phyloP scores from a whole-genome alignment of 2,113 vertebrate genomes.

The Entomyzon cyanotis region DNA sequence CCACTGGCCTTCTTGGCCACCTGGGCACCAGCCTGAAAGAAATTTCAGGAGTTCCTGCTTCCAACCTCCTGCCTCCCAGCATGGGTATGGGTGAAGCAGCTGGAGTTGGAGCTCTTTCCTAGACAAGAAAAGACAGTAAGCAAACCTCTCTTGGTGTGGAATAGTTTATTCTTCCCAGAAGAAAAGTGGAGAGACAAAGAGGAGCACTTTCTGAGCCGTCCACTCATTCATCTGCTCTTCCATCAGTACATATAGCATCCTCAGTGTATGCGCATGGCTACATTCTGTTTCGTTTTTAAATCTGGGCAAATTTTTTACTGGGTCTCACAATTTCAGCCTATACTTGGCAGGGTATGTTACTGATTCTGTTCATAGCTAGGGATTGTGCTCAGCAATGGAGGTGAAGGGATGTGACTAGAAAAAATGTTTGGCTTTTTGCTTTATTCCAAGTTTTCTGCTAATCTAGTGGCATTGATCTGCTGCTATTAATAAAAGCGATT shows the following conservation, averaged over 20 bases:
- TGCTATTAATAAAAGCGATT: slow-evolving; percentile 40
- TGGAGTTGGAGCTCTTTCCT: background rate
- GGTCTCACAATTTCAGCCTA: background rate
- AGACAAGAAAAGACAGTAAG: background rate
- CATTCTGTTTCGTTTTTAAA: background rate
- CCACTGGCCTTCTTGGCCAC: background rate
- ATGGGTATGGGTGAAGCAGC: fast-evolving
- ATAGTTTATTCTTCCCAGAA: background rate
- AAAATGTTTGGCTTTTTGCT: background rate
- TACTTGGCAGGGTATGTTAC: background rate
- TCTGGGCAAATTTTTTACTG: background rate
- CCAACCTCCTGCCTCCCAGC: background rate
- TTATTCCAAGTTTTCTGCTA: slow-evolving; percentile 4
- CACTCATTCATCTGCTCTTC: background rate
- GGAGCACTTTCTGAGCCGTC: background rate
- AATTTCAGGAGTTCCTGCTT: background rate
- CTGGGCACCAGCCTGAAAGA: background rate
- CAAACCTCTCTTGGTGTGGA: background rate
- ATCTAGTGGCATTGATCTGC: slow-evolving; percentile 32
- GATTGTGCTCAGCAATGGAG: background rate
- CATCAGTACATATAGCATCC: background rate
- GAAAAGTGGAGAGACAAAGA: background rate
- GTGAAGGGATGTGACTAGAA: background rate
- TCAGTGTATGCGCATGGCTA: background rate
- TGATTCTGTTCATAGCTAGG: background rate